Conservation (phyloP, 2,113 vertebrate species). For the Pseudonaja textilis region DNA sequence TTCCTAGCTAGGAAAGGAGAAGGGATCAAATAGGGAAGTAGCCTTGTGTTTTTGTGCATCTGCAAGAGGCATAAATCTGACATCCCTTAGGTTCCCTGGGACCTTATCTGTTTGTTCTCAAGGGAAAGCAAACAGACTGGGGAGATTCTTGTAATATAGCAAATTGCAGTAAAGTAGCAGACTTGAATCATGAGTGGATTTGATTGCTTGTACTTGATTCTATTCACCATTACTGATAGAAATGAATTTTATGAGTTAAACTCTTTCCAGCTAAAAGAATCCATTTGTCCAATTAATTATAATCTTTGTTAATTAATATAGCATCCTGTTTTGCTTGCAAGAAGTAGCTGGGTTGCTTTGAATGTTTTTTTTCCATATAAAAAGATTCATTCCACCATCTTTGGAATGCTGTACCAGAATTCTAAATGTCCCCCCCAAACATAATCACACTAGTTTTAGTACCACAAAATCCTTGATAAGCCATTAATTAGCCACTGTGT, state of each 20-base stretch:
- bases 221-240: background rate
- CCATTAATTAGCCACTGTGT: conserved; percentile 20
- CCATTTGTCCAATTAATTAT: background rate
- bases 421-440: background rate
- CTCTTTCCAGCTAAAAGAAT: background rate
- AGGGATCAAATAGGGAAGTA: background rate
- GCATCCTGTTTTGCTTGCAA: background rate
- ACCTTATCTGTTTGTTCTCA: background rate
- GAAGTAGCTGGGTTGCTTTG: background rate
- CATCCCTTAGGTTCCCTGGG: background rate
- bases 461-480: conserved; percentile 11
- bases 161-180: background rate
- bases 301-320: background rate
- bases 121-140: background rate
- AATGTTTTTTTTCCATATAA: background rate
- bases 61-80: background rate
- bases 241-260: background rate
- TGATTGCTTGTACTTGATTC: background rate
- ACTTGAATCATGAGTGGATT: background rate
- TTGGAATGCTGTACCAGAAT: background rate
- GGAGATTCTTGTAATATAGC: background rate
- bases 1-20: background rate
- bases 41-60: background rate
- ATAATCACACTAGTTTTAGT: background rate
- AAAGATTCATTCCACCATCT: background rate